Percentiles rank a stretch among this genome's conserved stretches.
phyloP scores from a whole-genome alignment of 2,888 invertebrate genomes.

The Phasia obesa region DNA sequence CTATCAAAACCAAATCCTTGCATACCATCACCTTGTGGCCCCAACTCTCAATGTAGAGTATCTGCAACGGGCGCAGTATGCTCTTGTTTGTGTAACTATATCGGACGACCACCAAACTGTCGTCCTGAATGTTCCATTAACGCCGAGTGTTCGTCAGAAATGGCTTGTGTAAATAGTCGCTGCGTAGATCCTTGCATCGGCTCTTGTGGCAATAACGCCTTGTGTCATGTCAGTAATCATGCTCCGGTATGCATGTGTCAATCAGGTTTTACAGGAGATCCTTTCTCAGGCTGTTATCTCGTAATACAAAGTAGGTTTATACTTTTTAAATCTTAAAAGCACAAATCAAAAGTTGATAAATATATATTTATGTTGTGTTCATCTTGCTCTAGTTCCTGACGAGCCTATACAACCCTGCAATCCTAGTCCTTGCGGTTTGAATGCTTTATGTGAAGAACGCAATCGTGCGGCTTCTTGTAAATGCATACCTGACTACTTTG shows the following conservation, averaged over 20 bases:
- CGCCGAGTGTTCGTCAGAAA: slow-evolving; percentile 83
- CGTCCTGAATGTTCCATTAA: slow-evolving; percentile 86
- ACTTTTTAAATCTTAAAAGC: background rate
- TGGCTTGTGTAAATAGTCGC: slow-evolving; percentile 83
- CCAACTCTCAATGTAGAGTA: slow-evolving; percentile 85
- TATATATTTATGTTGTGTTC: slow-evolving; percentile 28
- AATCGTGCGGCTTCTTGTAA: slow-evolving; percentile 86
- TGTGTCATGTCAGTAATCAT: slow-evolving; percentile 85
- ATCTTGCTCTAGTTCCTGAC: slow-evolving; percentile 80
- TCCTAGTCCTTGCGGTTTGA: slow-evolving; percentile 87
- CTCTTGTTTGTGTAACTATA: slow-evolving; percentile 85
- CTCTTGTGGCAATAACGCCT: slow-evolving; percentile 87
- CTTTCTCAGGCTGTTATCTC: slow-evolving; percentile 84
- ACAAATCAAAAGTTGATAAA: slow-evolving; percentile 26
- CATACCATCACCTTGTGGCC: slow-evolving; percentile 86
- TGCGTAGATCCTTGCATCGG: slow-evolving; percentile 86
- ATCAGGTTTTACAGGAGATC: slow-evolving; percentile 85
- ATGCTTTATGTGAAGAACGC: slow-evolving; percentile 86
- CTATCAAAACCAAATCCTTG: slow-evolving; percentile 84
- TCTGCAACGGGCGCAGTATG: slow-evolving; percentile 84
- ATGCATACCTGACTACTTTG: slow-evolving; percentile 86
- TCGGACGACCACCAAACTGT: slow-evolving; percentile 86
- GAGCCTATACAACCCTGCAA: slow-evolving; percentile 84
- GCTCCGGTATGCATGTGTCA: slow-evolving; percentile 84
- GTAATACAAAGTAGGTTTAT: slow-evolving; percentile 83